A percentile compares a stretch with the other conserved stretches of the same genome.
Conservation (phyloP, 2,113 vertebrate genomes). For the Camelus bactrianus region DNA sequence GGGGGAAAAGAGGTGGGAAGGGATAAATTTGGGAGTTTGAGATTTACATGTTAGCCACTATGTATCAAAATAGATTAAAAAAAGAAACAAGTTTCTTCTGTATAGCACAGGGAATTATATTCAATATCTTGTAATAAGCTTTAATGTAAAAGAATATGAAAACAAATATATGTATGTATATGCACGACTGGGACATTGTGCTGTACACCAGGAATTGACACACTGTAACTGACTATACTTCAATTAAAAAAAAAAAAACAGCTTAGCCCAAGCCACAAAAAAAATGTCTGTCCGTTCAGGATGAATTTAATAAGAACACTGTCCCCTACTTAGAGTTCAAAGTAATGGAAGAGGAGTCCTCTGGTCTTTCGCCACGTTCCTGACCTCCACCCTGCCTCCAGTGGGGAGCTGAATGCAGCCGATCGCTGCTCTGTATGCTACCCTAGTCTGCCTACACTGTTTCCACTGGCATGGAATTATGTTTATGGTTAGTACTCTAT, state of each 20-base stretch:
- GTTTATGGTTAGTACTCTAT: background rate
- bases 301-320: background rate
- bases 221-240: too few species aligned
- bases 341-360: background rate
- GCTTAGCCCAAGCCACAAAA: background rate
- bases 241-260: background rate
- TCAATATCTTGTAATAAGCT: too few species aligned
- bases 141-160: too few species aligned
- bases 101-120: too few species aligned
- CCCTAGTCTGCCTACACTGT: background rate
- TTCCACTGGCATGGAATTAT: background rate
- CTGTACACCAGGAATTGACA: too few species aligned
- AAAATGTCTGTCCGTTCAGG: background rate
- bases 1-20: too few species aligned
- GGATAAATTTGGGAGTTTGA: too few species aligned
- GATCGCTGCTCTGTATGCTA: background rate
- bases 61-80: too few species aligned
- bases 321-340: background rate
- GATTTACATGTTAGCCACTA: too few species aligned
- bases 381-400: background rate
- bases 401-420: background rate
- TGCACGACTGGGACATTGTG: too few species aligned
- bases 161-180: too few species aligned
- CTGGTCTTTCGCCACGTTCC: background rate
- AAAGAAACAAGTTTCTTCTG: too few species aligned